Conservation (phyloP, 2,888 invertebrate species). For the Tipula lateralis region DNA sequence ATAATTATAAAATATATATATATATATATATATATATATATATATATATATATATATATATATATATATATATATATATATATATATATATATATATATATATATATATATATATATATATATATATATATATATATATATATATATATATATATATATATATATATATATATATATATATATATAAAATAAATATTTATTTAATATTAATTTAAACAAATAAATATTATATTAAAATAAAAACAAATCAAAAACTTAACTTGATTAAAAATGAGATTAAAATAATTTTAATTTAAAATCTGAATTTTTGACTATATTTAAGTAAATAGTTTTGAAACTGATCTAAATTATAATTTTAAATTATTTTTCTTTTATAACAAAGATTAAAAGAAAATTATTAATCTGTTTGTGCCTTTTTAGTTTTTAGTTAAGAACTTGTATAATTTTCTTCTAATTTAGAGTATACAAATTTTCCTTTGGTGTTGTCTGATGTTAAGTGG, state of each 20-base stretch:
- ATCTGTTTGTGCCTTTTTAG: neutral
- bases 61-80: neutral
- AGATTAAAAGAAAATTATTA: neutral
- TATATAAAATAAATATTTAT: neutral
- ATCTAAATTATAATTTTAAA: neutral
- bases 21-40: neutral
- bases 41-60: neutral
- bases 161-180: neutral
- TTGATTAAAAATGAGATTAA: neutral
- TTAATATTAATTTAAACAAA: neutral
- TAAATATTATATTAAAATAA: neutral
- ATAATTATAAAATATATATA: neutral
- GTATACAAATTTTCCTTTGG: neutral
- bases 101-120: neutral
- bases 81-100: neutral
- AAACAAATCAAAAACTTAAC: neutral
- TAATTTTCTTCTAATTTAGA: neutral
- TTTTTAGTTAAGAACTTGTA: neutral
- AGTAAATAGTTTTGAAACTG: neutral
- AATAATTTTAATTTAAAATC: neutral
- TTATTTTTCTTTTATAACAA: neutral
- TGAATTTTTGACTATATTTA: slow-evolving; percentile 1
- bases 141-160: neutral
- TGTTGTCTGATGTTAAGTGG: too few relatives aligned
- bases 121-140: neutral